Evolutionary conservation across 92 coral and sea anemone genomes (phyloP).

Genomic region (Bergia puertoricense): DNA sequence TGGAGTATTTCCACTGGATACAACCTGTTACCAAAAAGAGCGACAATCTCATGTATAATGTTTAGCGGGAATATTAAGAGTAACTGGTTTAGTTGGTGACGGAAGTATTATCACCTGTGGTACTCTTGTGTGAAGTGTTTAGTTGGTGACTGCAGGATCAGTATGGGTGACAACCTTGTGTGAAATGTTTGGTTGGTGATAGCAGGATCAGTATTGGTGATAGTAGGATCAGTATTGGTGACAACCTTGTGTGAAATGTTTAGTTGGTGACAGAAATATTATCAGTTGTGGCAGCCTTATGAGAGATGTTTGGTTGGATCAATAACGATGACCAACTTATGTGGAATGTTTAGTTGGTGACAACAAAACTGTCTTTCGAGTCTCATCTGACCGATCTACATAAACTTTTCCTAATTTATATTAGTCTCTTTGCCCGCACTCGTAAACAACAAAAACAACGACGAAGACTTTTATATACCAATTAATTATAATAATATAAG

Average conservation of each 20-base stretch:
- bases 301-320: not conserved
- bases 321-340: too few species aligned
- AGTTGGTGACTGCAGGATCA: not conserved
- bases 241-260: not conserved
- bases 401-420: too few species aligned
- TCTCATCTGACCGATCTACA: too few species aligned
- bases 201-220: not conserved
- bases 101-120: not conserved
- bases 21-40: conserved; percentile 62
- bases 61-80: conserved; percentile 44
- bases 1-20: conserved; percentile 91
- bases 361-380: too few species aligned
- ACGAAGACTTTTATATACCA: too few species aligned
- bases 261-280: too few species aligned
- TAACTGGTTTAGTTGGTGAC: conserved; percentile 48
- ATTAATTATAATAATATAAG: too few species aligned
- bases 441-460: too few species aligned
- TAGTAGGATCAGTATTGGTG: not conserved
- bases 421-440: too few species aligned
- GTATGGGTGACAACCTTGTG: not conserved
- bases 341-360: too few species aligned
- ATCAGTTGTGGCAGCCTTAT: not conserved
- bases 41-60: conserved; percentile 76
- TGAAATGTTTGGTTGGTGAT: too few species aligned
- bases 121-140: too few species aligned